Evolutionary conservation across 2,888 invertebrate genomes (phyloP).

Genomic region (Noctua pronuba): DNA sequence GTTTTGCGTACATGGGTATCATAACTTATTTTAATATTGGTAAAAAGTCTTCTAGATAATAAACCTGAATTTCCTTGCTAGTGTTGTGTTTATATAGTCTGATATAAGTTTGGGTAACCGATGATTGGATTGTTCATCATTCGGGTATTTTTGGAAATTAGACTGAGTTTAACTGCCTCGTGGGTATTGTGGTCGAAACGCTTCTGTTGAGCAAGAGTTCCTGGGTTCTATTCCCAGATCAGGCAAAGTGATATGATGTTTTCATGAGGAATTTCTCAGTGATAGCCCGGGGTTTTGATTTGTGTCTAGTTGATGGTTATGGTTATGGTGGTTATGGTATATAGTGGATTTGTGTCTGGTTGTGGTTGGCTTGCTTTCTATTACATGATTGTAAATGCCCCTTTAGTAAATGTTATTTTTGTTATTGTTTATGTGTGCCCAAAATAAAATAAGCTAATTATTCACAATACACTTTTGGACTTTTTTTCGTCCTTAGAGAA

Average conservation of each 20-base stretch:
- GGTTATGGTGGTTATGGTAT: no score
- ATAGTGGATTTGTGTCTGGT: not conserved
- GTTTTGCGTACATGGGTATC: not conserved
- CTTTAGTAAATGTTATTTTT: not conserved
- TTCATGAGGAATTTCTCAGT: not conserved
- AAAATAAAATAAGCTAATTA: no score
- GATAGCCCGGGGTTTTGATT: not conserved
- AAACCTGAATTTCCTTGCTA: not conserved
- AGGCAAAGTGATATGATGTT: not conserved
- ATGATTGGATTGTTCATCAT: not conserved
- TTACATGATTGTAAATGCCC: not conserved
- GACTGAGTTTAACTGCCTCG: not conserved
- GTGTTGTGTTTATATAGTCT: not conserved
- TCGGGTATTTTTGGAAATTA: not conserved
- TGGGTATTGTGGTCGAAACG: not conserved
- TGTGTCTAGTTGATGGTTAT: not conserved
- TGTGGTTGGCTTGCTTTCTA: not conserved
- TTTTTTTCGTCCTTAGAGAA: no score
- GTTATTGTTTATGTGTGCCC: not conserved
- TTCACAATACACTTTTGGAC: not conserved
- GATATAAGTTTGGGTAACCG: not conserved
- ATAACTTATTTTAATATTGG: not conserved
- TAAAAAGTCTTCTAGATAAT: not conserved
- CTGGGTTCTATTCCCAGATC: not conserved
- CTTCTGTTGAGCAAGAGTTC: not conserved